Evolutionary conservation across 2,888 invertebrate species (phyloP), one percentile per base, ranked within the genome.

Genomic region (Tineola bisselliella): DNA sequence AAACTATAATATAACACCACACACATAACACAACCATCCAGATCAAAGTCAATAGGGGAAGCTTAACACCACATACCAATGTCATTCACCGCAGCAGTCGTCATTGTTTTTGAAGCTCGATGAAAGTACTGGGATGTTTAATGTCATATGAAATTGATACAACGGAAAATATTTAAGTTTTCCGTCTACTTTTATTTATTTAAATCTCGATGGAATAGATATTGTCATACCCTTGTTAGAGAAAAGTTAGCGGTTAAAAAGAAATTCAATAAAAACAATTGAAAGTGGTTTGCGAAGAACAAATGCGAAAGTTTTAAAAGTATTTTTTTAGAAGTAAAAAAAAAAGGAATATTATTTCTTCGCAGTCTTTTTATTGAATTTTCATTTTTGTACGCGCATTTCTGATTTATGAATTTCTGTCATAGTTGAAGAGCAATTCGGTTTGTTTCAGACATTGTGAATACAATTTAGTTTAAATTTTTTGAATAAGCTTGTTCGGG

Each of bases 191-290:
- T 25, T 25, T 25, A 25, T 25, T 25, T 25, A 25, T 25, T 25
- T 25, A 25, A 25, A 25, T 25, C 43, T 10, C 8, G 3, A 4
- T 13, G 43, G 43, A n/a, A 13, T 13, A 12, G 43, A 43, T 48
- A 54, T 54, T 54, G 54, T 54, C 54, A 54, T 25, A 54, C 54
- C 54, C 54, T 25, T 25, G 54, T 54, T 18, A 54, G 10, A 25
- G 15, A 17, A 54, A 54, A 48, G 48, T 48, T 48, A 48, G 15
- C 48, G 13, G 15, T 48, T 48, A 17, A n/a, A 44, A n/a, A 48
- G 48, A 48, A 48, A 48, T 48, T 48, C 12, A 13, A 17, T 17
- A 13, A 17, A 48, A 48, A 3, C 8, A 48, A 48, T 48, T 1
- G 48, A 48, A 48, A 17, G 48, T 17, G 48, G 48, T 48, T 48